Evolutionary conservation across 1,140 invertebrate genomes (phyloP).

Genomic region (Papilio xuthus): DNA sequence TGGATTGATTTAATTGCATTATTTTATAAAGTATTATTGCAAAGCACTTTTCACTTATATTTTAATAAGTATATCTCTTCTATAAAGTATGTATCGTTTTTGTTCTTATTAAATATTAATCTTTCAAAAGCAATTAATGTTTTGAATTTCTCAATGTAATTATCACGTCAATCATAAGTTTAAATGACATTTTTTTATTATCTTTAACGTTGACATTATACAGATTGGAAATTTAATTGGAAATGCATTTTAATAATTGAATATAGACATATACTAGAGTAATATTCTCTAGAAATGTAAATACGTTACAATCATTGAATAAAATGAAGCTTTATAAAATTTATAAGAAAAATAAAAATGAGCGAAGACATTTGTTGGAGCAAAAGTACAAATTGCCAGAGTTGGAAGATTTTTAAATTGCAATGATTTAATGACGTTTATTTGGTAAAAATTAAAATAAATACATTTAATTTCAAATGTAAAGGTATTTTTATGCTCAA

Average conservation of each 20-base stretch:
- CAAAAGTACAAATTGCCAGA: background rate
- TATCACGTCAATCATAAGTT: too few species aligned
- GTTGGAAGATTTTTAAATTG: background rate
- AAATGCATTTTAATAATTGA: background rate
- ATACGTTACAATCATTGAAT: background rate
- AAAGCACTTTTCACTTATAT: slow-evolving; percentile 13
- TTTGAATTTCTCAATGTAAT: too few species aligned
- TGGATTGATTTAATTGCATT: background rate
- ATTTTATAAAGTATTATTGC: slow-evolving; percentile 15
- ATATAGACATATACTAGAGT: background rate
- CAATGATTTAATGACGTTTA: background rate
- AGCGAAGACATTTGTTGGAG: background rate
- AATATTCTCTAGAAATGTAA: slow-evolving; percentile 4
- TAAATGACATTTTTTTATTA: background rate
- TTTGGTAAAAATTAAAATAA: background rate
- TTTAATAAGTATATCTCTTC: background rate
- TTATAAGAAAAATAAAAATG: background rate
- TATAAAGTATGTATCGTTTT: background rate
- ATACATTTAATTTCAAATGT: background rate
- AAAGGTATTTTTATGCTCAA: background rate
- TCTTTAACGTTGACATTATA: background rate
- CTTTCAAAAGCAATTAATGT: too few species aligned
- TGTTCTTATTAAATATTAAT: background rate
- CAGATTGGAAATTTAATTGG: background rate
- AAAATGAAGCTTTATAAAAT: background rate